phyloP scores from a whole-genome alignment of 1,140 invertebrate species.

The Heliconius nattereri region DNA sequence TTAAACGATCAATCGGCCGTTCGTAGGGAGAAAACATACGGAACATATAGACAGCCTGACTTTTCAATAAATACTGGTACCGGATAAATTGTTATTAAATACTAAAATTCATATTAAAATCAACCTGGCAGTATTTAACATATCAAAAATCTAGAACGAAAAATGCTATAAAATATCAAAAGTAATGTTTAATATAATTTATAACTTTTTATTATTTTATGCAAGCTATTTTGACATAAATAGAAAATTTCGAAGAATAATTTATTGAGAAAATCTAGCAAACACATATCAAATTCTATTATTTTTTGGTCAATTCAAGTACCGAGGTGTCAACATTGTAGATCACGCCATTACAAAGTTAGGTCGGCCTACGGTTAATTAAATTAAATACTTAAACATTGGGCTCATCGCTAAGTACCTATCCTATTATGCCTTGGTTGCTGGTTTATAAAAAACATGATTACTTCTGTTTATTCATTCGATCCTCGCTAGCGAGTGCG shows the following conservation, averaged over 20 bases:
- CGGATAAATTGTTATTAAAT: not conserved
- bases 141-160: not conserved
- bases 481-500: not conserved
- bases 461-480: not conserved
- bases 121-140: not conserved
- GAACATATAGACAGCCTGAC: not conserved
- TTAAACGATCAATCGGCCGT: not conserved
- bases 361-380: constrained; percentile 21
- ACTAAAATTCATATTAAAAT: not conserved
- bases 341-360: constrained; percentile 3
- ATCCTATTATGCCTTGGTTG: not conserved
- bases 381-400: constrained; percentile 27
- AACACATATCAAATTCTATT: no score
- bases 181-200: no score
- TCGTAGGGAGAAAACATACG: not conserved
- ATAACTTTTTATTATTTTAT: no score
- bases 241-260: no score
- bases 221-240: no score
- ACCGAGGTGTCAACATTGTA: not conserved
- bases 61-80: not conserved
- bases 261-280: no score
- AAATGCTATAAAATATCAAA: not conserved
- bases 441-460: not conserved
- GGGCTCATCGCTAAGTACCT: constrained; percentile 16
- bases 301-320: not conserved